These are phyloP conservation scores for Dryoscopus gambensis DNA, from an alignment of 2,113 vertebrate species.

Conservation along the genomic window DNA sequence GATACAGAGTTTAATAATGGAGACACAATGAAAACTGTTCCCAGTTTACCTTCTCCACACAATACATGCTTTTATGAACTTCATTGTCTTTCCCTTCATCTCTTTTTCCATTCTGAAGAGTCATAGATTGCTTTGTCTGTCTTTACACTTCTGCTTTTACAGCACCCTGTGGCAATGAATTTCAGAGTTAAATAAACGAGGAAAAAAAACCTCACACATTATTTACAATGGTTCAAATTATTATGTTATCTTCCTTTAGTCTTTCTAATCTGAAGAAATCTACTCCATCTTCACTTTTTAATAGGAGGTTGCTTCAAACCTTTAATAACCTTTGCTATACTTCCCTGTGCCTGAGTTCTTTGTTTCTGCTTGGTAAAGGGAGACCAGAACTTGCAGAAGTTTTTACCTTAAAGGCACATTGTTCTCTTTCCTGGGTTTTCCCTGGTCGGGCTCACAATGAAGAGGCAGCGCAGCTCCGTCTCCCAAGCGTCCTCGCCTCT, in stretches of 20 bases:
- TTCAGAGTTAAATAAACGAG: not conserved
- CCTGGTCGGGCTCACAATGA: too few species aligned
- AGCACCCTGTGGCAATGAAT: not conserved
- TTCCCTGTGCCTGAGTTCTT: not conserved
- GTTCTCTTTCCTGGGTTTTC: too few species aligned
- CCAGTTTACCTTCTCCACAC: not conserved
- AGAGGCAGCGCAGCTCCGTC: too few species aligned
- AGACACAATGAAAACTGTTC: not conserved
- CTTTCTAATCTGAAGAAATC: not conserved
- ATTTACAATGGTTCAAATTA: not conserved
- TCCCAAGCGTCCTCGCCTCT: too few species aligned
- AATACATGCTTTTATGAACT: not conserved
- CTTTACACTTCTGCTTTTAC: not conserved
- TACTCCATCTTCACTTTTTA: not conserved
- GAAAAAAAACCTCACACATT: not conserved
- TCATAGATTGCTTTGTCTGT: not conserved
- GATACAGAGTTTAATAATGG: slow-evolving; percentile 10
- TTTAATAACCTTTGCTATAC: not conserved
- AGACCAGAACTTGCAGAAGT: not conserved
- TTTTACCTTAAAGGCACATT: not conserved
- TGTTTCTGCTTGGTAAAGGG: not conserved
- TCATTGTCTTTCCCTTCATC: not conserved
- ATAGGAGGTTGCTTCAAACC: not conserved
- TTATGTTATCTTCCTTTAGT: not conserved
- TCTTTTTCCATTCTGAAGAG: not conserved